Conservation (phyloP, 2,113 vertebrate species). For the Hydropotes inermis region DNA sequence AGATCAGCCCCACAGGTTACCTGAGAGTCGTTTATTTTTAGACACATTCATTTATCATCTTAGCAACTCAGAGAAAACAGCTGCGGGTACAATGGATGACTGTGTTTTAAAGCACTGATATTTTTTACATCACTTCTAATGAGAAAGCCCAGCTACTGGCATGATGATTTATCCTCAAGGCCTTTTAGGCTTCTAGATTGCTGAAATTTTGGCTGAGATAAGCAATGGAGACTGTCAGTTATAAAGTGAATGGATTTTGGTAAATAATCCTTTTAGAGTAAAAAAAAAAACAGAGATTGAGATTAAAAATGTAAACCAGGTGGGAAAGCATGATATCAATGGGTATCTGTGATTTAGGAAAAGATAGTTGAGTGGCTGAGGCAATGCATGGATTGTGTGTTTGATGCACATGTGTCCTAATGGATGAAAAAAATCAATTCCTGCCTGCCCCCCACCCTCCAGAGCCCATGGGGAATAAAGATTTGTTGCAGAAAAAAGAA, state of each 20-base stretch:
- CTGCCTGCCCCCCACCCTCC: not conserved
- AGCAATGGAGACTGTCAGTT: constrained; percentile 2
- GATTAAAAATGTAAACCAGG: constrained; percentile 19
- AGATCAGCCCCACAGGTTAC: constrained; percentile 44
- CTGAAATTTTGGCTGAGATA: constrained; percentile 25
- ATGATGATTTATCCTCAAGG: not conserved
- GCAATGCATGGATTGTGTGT: not conserved
- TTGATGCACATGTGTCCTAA: not conserved
- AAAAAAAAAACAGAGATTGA: constrained; percentile 3
- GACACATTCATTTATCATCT: constrained; percentile 55
- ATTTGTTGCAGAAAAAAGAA: not conserved
- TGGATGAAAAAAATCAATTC: not conserved
- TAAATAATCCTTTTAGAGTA: not conserved
- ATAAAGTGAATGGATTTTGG: constrained; percentile 30
- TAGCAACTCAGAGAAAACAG: constrained; percentile 61
- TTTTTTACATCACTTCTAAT: constrained; percentile 15
- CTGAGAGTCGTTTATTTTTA: constrained; percentile 61
- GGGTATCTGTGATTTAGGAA: not conserved
- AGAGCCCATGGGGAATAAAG: not conserved
- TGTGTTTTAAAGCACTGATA: constrained; percentile 32
- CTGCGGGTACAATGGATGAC: not conserved
- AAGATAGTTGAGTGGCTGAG: not conserved
- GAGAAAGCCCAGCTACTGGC: not conserved
- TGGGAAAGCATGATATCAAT: not conserved
- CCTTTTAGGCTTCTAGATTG: not conserved